These are phyloP conservation scores for Gastracanthus pulcherrimus DNA, from an alignment of 2,888 invertebrate genomes.

Conservation along the genomic window DNA sequence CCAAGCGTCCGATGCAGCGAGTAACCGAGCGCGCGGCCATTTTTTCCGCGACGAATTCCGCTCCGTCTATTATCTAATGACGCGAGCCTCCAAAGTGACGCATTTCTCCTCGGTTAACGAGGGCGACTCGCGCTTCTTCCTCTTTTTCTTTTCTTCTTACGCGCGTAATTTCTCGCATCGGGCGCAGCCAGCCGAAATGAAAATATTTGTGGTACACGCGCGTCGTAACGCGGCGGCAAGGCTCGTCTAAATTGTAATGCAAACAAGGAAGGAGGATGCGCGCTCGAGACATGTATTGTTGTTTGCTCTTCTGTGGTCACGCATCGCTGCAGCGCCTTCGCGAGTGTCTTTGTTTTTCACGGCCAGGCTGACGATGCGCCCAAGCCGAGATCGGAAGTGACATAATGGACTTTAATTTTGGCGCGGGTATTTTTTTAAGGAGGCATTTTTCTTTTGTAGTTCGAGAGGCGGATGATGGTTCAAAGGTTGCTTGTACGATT, in stretches of 20 bases:
- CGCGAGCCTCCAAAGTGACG: constrained; percentile 27
- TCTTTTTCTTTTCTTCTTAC: not conserved
- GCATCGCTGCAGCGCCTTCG: not conserved
- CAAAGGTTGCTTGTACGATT: too few species aligned
- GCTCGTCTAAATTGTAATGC: not conserved
- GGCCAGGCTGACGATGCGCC: not conserved
- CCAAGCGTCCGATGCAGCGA: not conserved
- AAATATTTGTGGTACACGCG: constrained; percentile 19
- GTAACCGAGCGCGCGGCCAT: not conserved
- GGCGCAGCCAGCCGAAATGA: not conserved
- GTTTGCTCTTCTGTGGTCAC: not conserved
- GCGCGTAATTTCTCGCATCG: not conserved
- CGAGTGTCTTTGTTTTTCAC: not conserved
- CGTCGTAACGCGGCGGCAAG: too few species aligned
- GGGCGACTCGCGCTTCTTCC: not conserved
- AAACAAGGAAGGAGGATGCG: constrained; percentile 17
- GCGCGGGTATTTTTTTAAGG: not conserved
- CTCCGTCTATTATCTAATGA: constrained; percentile 23
- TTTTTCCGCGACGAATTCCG: constrained; percentile 1
- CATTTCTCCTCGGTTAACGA: constrained; percentile 13
- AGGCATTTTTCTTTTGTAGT: not conserved
- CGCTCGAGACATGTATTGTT: not conserved
- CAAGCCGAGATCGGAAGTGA: not conserved
- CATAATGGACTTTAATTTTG: not conserved
- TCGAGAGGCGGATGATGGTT: not conserved